Percentiles rank a stretch among this genome's conserved stretches.
phyloP scores from a whole-genome alignment of 1,140 invertebrate genomes.

The Penaeus japonicus region DNA sequence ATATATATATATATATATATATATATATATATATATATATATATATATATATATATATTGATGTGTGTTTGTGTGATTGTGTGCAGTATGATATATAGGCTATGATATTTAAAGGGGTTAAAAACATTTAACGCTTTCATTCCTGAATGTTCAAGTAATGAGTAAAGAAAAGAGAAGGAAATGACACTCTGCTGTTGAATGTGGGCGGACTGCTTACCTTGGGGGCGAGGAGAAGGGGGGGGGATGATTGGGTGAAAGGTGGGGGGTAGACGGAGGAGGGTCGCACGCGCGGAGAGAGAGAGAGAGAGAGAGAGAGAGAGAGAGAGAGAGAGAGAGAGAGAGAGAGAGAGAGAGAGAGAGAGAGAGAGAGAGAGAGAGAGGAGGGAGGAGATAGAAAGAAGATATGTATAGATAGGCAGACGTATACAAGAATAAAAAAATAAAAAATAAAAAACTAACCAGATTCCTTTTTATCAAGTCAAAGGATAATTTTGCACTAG shows the following conservation, averaged over 20 bases:
- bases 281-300: not conserved
- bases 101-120: too few relatives aligned
- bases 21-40: not conserved
- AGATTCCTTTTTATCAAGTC: too few relatives aligned
- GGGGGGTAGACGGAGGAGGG: not conserved
- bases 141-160: too few relatives aligned
- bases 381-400: not conserved
- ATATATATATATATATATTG: not conserved
- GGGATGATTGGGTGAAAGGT: not conserved
- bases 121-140: too few relatives aligned
- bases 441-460: not conserved
- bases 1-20: conserved; percentile 20
- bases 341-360: conserved; percentile 19
- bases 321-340: not conserved
- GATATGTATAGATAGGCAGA: not conserved
- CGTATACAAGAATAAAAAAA: not conserved
- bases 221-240: too few relatives aligned
- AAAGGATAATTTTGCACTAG: too few relatives aligned
- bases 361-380: conserved; percentile 18
- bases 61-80: not conserved
- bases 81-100: too few relatives aligned
- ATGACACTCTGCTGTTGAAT: too few relatives aligned
- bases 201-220: too few relatives aligned
- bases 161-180: too few relatives aligned
- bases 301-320: not conserved